A percentile compares a stretch with the other conserved stretches of the same genome.
These are phyloP conservation scores for Otocyon megalotis DNA, from an alignment of 2,113 vertebrate genomes.

Conservation along the genomic window DNA sequence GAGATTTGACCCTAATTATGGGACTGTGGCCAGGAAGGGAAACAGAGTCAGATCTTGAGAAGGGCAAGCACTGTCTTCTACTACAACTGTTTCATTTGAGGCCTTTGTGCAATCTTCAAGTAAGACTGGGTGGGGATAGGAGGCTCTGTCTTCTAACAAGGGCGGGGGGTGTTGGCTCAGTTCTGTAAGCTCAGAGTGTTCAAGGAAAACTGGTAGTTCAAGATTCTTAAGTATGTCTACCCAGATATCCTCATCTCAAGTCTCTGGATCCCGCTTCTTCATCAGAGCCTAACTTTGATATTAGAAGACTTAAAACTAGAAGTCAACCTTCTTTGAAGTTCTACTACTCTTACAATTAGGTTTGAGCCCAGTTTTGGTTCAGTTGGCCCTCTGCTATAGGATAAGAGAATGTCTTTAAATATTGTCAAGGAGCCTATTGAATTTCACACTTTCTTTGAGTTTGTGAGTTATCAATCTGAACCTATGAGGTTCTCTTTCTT, in stretches of 20 bases:
- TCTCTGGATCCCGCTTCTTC: not conserved
- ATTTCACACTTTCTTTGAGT: not conserved
- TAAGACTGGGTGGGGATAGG: not conserved
- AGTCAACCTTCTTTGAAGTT: not conserved
- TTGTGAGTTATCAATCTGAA: not conserved
- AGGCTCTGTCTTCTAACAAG: not conserved
- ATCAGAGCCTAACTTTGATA: not conserved
- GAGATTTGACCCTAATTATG: not conserved
- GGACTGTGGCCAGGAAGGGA: not conserved
- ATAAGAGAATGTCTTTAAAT: not conserved
- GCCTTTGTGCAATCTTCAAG: not conserved
- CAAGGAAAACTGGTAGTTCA: not conserved
- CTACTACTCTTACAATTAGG: not conserved
- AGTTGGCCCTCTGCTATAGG: not conserved
- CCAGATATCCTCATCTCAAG: not conserved
- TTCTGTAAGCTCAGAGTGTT: not conserved
- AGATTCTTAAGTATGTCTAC: not conserved
- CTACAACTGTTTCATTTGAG: not conserved
- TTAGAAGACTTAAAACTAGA: constrained; percentile 5
- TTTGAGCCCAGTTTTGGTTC: not conserved
- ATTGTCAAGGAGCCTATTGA: not conserved
- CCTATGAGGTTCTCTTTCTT: not conserved
- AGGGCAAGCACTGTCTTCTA: not conserved
- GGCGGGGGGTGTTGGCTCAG: not conserved
- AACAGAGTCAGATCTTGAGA: not conserved